phyloP scores from a whole-genome alignment of 2,888 invertebrate species.

The Embidobia sp. region DNA sequence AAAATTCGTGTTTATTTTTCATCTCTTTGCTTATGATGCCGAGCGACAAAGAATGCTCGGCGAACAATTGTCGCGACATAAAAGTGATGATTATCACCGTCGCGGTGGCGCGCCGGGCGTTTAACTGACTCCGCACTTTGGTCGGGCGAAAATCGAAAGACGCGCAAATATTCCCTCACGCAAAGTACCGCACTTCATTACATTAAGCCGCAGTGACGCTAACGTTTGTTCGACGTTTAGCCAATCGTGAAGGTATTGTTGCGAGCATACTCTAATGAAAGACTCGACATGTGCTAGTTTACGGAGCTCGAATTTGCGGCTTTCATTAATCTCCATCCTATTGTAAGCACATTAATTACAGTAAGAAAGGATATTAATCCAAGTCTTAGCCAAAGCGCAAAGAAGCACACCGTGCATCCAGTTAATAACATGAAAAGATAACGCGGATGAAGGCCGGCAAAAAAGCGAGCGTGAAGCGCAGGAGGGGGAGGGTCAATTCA shows the following conservation, averaged over 20 bases:
- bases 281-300: constrained; percentile 49
- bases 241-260: constrained; percentile 46
- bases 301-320: constrained; percentile 50
- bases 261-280: constrained; percentile 38
- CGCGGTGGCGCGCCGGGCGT: not conserved
- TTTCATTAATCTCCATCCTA: constrained; percentile 57
- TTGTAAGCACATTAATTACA: constrained; percentile 52
- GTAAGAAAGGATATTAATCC: constrained; percentile 54
- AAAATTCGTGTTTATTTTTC: too few relatives aligned
- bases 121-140: constrained; percentile 8
- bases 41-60: too few relatives aligned
- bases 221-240: constrained; percentile 50
- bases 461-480: not conserved
- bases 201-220: constrained; percentile 13
- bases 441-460: not conserved
- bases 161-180: not conserved
- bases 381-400: constrained; percentile 29
- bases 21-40: too few relatives aligned
- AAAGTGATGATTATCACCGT: constrained; percentile 3
- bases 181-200: constrained; percentile 39
- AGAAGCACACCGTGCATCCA: constrained; percentile 24
- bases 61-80: too few relatives aligned
- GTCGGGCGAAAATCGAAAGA: constrained; percentile 24
- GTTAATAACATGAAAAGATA: constrained; percentile 29
- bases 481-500: not conserved